Conservation (phyloP, 64 coral and sea anemone species). For the Dendrophyllia cribrosa region DNA sequence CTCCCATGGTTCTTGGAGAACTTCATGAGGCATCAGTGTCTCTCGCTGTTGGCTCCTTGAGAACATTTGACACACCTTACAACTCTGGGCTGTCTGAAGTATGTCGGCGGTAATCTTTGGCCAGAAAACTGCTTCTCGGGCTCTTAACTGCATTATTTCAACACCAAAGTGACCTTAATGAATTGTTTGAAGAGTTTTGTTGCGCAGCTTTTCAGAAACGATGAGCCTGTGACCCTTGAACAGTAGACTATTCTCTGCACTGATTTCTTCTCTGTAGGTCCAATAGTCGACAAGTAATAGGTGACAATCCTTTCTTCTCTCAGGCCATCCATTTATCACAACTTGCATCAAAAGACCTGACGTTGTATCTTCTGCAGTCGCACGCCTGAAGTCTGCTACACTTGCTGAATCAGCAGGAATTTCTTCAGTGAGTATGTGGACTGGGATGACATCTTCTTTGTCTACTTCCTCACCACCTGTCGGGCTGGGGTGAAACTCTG, state of each 20-base stretch:
- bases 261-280: constrained; percentile 52
- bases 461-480: neutral
- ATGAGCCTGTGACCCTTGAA: constrained; percentile 24
- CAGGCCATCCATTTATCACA: constrained; percentile 55
- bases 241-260: constrained; percentile 5
- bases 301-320: constrained; percentile 36
- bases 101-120: neutral
- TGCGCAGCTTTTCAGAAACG: neutral
- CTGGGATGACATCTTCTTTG: neutral
- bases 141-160: constrained; percentile 5
- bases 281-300: constrained; percentile 37
- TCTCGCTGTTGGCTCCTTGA: constrained; percentile 8
- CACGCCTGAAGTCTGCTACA: constrained; percentile 1
- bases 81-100: constrained; percentile 1
- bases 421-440: constrained; percentile 11
- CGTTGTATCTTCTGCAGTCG: constrained; percentile 33
- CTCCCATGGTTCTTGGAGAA: neutral
- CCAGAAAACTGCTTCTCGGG: constrained; percentile 13
- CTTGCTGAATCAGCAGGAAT: constrained; percentile 41
- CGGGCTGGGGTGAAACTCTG: constrained; percentile 7
- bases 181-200: neutral
- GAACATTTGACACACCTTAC: constrained; percentile 6
- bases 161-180: constrained; percentile 10
- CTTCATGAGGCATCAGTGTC: constrained; percentile 8
- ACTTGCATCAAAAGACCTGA: neutral